Conservation (phyloP, 2,888 invertebrate genomes). For the Periphyllus acericola region DNA sequence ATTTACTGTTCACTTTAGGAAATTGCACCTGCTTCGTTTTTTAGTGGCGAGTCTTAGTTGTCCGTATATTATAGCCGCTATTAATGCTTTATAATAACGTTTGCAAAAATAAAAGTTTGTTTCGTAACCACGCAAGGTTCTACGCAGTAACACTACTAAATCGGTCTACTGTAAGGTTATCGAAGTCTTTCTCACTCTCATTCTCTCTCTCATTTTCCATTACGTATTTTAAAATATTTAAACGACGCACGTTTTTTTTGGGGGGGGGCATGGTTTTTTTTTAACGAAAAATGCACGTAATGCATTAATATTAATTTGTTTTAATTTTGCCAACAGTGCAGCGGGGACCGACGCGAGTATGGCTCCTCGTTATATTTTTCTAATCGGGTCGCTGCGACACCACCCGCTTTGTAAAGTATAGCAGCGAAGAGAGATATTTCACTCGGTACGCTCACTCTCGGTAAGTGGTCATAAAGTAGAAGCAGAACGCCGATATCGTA, state of each 20-base stretch:
- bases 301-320: slow-evolving; percentile 41
- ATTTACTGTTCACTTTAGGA: slow-evolving; percentile 57
- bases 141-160: neutral
- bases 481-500: neutral
- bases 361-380: no score
- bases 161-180: no score
- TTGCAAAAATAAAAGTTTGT: slow-evolving; percentile 40
- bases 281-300: neutral
- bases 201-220: neutral
- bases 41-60: neutral
- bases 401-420: neutral
- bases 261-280: neutral
- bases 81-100: slow-evolving; percentile 40
- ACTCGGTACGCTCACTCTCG: neutral
- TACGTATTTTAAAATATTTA: no score
- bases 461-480: neutral
- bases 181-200: neutral
- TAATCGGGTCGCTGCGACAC: no score
- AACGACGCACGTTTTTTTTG: no score
- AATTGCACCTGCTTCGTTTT: slow-evolving; percentile 47
- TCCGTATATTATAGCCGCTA: neutral
- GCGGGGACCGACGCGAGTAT: neutral
- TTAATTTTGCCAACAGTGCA: slow-evolving; percentile 1
- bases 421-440: neutral
- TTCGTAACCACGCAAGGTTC: neutral